Percentiles rank a stretch among this genome's conserved stretches.
phyloP scores from a whole-genome alignment of 2,888 invertebrate species.

The Ectobius pallidus region DNA sequence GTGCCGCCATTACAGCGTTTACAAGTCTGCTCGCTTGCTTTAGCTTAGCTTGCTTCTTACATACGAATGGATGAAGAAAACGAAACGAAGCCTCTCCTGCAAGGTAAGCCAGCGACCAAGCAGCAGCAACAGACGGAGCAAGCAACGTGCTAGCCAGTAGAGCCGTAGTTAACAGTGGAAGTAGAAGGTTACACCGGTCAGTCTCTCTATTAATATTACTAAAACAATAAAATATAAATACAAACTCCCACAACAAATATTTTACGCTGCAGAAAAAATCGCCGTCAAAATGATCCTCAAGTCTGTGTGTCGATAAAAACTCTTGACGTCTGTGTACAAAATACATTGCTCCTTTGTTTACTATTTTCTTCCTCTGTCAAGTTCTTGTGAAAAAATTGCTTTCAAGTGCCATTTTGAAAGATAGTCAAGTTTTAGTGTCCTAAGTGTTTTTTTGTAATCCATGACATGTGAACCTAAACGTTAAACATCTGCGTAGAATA shows the following conservation, averaged over 20 bases:
- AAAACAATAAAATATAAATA: background rate
- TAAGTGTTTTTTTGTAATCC: background rate
- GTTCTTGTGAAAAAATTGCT: background rate
- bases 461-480: background rate
- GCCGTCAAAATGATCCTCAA: background rate
- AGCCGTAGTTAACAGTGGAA: slow-evolving; percentile 36
- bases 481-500: too few species aligned
- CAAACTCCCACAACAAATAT: background rate
- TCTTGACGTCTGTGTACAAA: background rate
- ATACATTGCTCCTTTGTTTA: background rate
- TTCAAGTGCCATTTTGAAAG: background rate
- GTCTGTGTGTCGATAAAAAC: background rate
- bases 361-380: background rate
- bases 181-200: slow-evolving; percentile 12
- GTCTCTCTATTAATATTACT: background rate
- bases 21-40: slow-evolving; percentile 33
- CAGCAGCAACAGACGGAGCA: background rate
- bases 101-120: slow-evolving; percentile 30
- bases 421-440: background rate
- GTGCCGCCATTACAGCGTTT: slow-evolving; percentile 36
- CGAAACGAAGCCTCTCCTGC: background rate
- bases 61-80: slow-evolving; percentile 18
- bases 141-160: slow-evolving; percentile 28
- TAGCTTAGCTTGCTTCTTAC: slow-evolving; percentile 21
- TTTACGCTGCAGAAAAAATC: background rate